Evolutionary conservation across 2,888 invertebrate genomes (phyloP).

Genomic region (Meliscaeva auricollis): DNA sequence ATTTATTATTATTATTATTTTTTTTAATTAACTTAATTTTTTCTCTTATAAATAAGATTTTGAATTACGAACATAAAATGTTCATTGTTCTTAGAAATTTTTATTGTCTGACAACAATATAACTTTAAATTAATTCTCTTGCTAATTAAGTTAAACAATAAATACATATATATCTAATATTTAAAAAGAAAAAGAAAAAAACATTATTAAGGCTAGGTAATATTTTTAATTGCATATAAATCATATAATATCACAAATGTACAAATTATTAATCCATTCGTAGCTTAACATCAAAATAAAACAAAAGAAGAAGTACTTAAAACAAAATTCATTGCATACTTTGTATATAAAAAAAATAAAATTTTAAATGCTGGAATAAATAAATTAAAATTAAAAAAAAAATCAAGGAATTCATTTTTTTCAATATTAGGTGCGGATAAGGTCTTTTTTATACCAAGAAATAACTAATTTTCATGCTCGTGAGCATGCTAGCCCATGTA

Average conservation of each 20-base stretch:
- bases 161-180: not conserved
- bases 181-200: conserved; percentile 23
- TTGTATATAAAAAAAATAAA: conserved; percentile 65
- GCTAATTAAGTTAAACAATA: conserved; percentile 20
- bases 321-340: conserved; percentile 63
- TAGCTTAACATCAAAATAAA: conserved; percentile 46
- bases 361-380: conserved; percentile 53
- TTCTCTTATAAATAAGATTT: conserved; percentile 2
- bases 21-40: conserved; percentile 1
- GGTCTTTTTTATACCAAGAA: no score
- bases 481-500: no score
- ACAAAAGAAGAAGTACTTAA: conserved; percentile 47
- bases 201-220: conserved; percentile 41
- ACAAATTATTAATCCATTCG: conserved; percentile 68
- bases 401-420: not conserved
- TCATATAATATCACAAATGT: conserved; percentile 60
- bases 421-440: no score
- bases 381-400: conserved; percentile 40
- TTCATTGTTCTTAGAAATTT: not conserved
- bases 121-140: conserved; percentile 7
- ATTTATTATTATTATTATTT: conserved; percentile 35
- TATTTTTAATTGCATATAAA: conserved; percentile 49
- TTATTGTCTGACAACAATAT: not conserved
- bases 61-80: not conserved
- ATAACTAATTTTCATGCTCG: no score